Conservation (phyloP, 2,888 invertebrate genomes). For the Cheilosia vulpina region DNA sequence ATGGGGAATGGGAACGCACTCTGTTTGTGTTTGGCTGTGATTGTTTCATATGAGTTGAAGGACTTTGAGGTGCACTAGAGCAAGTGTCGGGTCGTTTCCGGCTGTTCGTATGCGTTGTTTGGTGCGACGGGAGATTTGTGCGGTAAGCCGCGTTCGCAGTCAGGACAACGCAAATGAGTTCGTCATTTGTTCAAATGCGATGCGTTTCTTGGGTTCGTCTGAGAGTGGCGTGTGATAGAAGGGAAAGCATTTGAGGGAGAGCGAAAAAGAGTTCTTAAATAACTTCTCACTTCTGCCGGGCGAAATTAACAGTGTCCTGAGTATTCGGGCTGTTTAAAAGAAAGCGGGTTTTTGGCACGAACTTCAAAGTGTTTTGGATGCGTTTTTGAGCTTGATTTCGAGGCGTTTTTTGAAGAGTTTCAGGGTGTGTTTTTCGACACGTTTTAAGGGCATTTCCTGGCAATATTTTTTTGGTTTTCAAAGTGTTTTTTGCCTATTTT, state of each 20-base stretch:
- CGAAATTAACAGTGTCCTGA: too few species aligned
- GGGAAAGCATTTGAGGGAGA: neutral
- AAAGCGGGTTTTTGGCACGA: too few species aligned
- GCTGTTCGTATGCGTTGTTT: neutral
- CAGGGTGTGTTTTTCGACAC: too few species aligned
- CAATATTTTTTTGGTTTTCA: too few species aligned
- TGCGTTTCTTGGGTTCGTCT: neutral
- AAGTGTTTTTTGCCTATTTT: too few species aligned
- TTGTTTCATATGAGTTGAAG: constrained; percentile 44
- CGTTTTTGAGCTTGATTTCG: too few species aligned
- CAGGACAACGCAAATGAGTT: constrained; percentile 34
- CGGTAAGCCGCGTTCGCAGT: constrained; percentile 38
- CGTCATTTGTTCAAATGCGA: constrained; percentile 35
- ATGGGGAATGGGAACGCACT: neutral
- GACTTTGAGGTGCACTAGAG: constrained; percentile 24
- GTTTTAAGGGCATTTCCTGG: too few species aligned
- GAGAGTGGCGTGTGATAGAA: neutral
- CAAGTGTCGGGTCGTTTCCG: neutral
- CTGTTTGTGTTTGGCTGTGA: constrained; percentile 15
- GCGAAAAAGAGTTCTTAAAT: too few species aligned
- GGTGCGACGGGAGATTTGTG: constrained; percentile 12
- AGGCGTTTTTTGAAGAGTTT: too few species aligned
- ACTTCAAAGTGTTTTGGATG: too few species aligned
- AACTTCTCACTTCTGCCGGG: too few species aligned
- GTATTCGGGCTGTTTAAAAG: too few species aligned